phyloP scores from a whole-genome alignment of 2,797 vertebrate species.

The Rhinella marina region DNA sequence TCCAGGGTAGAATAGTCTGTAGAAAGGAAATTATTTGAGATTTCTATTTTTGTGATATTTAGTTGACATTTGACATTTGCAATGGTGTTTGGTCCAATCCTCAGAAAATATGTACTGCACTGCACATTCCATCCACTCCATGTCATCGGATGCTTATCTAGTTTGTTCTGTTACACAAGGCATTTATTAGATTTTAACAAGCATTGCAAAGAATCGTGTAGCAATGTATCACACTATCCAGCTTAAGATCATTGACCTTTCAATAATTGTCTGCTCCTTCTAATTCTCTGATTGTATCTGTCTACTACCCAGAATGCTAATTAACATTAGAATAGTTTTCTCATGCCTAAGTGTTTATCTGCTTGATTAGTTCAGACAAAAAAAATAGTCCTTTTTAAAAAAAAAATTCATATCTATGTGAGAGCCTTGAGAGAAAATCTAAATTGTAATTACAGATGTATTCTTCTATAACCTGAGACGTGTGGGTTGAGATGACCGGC shows the following conservation, averaged over 20 bases:
- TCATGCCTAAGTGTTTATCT: slow-evolving; percentile 23
- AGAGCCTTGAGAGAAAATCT: not conserved
- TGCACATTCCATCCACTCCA: slow-evolving; percentile 9
- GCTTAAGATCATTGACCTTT: slow-evolving; percentile 37
- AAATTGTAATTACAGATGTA: not conserved
- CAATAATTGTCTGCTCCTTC: slow-evolving; percentile 36
- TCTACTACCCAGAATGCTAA: not conserved
- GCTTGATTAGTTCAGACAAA: slow-evolving; percentile 16
- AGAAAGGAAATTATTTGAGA: not conserved
- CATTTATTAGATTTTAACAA: slow-evolving; percentile 28
- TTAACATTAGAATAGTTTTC: slow-evolving; percentile 20
- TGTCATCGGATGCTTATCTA: slow-evolving; percentile 7
- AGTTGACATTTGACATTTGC: slow-evolving; percentile 5
- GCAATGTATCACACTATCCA: slow-evolving; percentile 2
- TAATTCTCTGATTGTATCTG: slow-evolving; percentile 28
- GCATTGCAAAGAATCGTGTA: slow-evolving; percentile 1
- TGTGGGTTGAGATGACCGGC: too few species aligned
- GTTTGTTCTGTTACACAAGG: slow-evolving; percentile 5
- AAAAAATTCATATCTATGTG: not conserved
- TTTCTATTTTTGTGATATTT: slow-evolving; percentile 1
- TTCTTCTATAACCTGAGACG: too few species aligned
- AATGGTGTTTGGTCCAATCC: not conserved
- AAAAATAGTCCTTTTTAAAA: not conserved
- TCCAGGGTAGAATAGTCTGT: not conserved
- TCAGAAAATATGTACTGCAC: not conserved